Conservation (phyloP, 2,797 vertebrate genomes). For the Novumbra hubbsi region DNA sequence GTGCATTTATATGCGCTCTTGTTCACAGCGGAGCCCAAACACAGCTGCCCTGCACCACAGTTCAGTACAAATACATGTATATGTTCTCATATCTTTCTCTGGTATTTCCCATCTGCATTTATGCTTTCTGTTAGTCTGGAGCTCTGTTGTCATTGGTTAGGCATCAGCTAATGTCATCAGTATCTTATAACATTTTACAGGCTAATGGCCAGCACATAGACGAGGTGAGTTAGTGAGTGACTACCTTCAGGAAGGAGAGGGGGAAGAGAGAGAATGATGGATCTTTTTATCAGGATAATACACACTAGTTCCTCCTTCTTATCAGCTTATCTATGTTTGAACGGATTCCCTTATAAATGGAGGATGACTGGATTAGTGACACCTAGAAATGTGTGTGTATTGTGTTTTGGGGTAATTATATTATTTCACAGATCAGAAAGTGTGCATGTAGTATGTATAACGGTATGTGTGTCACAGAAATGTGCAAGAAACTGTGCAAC, state of each 20-base stretch:
- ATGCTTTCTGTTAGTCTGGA: conserved; percentile 36
- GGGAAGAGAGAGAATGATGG: conserved; percentile 47
- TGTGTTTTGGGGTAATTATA: background rate
- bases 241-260: conserved; percentile 28
- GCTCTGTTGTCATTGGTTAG: background rate
- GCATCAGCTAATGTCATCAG: conserved; percentile 24
- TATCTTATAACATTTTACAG: conserved; percentile 30
- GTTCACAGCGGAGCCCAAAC: too few relatives aligned
- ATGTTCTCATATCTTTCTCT: conserved; percentile 45
- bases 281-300: conserved; percentile 70
- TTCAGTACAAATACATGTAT: conserved; percentile 11
- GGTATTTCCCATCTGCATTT: conserved; percentile 22
- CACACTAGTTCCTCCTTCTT: conserved; percentile 63
- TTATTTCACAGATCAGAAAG: background rate
- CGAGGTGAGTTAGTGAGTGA: conserved; percentile 30
- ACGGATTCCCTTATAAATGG: conserved; percentile 50
- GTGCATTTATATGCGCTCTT: too few relatives aligned
- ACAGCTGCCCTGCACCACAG: too few relatives aligned
- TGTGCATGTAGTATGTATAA: background rate
- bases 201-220: conserved; percentile 23
- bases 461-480: background rate
- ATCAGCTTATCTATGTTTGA: conserved; percentile 72
- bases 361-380: conserved; percentile 41
- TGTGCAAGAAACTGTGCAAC: background rate
- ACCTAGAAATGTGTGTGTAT: conserved; percentile 39